Percentiles rank a stretch among this genome's conserved stretches.
phyloP scores from a whole-genome alignment of 2,888 invertebrate genomes.

The Diarsia rubi region DNA sequence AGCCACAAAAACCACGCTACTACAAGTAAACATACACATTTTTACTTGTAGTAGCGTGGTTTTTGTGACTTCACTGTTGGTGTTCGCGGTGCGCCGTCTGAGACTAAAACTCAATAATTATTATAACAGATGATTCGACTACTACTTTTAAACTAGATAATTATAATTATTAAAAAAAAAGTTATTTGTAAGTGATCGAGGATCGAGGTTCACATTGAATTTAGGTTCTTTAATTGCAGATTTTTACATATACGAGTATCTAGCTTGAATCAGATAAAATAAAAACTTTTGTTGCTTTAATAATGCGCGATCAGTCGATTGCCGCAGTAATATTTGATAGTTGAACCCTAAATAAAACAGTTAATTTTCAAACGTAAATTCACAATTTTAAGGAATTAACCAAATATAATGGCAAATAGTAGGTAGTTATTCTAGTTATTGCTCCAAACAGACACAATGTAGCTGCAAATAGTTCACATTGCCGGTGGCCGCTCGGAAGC shows the following conservation, averaged over 20 bases:
- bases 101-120: not conserved
- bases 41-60: too few species aligned
- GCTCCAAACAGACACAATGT: slow-evolving; percentile 14
- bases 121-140: not conserved
- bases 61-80: too few species aligned
- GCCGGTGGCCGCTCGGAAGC: slow-evolving; percentile 10
- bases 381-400: not conserved
- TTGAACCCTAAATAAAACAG: not conserved
- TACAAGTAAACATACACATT: too few species aligned
- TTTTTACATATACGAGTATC: not conserved
- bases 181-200: not conserved
- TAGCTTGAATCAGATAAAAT: not conserved
- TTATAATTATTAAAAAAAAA: not conserved
- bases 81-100: too few species aligned
- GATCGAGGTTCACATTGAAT: too few species aligned
- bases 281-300: not conserved
- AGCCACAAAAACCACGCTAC: too few species aligned
- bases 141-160: not conserved
- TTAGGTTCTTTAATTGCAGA: not conserved
- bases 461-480: slow-evolving; percentile 25
- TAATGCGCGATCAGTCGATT: not conserved
- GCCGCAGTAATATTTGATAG: not conserved
- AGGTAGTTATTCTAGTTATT: not conserved
- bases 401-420: slow-evolving; percentile 6
- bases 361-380: not conserved